Base-by-base conservation (phyloP, 2,888 invertebrate genomes). In the Cerastoderma edule region DNA sequence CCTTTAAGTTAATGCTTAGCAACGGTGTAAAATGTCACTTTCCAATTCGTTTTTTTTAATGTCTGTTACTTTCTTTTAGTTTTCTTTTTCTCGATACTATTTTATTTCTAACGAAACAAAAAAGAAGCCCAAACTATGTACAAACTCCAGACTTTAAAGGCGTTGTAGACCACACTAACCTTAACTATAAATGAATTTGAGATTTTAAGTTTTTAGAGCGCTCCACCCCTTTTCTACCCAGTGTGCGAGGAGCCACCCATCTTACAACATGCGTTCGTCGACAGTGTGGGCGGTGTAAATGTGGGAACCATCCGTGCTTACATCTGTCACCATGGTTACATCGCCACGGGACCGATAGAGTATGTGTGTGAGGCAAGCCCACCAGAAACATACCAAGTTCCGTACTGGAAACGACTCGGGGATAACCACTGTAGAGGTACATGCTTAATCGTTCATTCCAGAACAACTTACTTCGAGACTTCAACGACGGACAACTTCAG, bases 361-460 rank as follows among this genome's bases (percentile, higher is more conserved):
- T 33, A 69, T 3, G 44, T 66, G 28, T 80, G 80, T 56, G 27
- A 75, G 0, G 77, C 72, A 10, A 75, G 75, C 22, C 32, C 32
- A 24, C n/a, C 16, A 6, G 28, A 27, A 6, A 57, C 54, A 24
- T 35, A 22, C 54, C 48, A 27, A n/a, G n/a, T 19, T 22, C 73
- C 73, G n/a, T 53, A 66, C n/a, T 73, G 73, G 73, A 48, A 32
- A 28, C 22, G 30, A 24, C 10, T 67, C 33, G 24, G 24, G 10
- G 30, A 54, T 16, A 67, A 79, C 33, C 24, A 54, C n/a, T 79
- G 79, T 39, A 72, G 35, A 79, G 79, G 79, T 79, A 57, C 48
- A 39, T 8, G 39, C n/a, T n/a, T n/a, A n/a, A n/a, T n/a, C n/a
- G n/a, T n/a, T n/a, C n/a, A n/a, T n/a, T n/a, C n/a, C n/a, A n/a